A percentile compares a stretch with the other conserved stretches of the same genome.
phyloP scores from a whole-genome alignment of 2,888 invertebrate genomes.

The Xestoiulus laeticollis region DNA sequence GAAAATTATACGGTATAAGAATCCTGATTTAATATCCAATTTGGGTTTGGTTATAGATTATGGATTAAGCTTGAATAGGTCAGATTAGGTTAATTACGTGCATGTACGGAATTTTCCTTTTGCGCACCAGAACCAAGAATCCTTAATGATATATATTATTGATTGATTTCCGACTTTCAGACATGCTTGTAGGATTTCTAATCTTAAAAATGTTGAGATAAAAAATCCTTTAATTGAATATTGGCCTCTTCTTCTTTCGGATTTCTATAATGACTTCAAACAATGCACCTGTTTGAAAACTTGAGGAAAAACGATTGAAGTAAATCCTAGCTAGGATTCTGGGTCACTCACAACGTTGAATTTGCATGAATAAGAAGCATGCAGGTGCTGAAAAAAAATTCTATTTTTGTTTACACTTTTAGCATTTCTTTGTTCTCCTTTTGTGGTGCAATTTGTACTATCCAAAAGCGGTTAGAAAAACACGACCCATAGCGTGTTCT shows the following conservation, averaged over 20 bases:
- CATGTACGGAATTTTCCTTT: no score
- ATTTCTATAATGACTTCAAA: background rate
- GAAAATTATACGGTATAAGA: no score
- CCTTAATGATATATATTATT: no score
- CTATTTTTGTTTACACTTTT: conserved; percentile 34
- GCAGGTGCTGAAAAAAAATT: background rate
- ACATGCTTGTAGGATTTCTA: no score
- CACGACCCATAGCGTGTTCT: background rate
- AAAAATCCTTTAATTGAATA: background rate
- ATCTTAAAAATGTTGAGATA: no score
- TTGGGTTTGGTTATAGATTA: no score
- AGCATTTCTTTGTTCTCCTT: background rate
- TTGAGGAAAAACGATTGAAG: background rate
- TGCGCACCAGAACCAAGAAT: no score
- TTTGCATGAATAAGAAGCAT: conserved; percentile 34
- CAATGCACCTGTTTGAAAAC: background rate
- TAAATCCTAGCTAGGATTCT: background rate
- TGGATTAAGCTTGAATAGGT: no score
- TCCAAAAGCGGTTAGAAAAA: background rate
- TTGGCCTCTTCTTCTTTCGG: background rate
- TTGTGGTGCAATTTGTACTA: background rate
- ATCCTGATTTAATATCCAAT: no score
- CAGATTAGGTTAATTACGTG: no score
- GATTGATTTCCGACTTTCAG: no score
- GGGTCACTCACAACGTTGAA: conserved; percentile 2